Conservation (phyloP, 2,113 vertebrate species). For the Paraplagusia blochii region DNA sequence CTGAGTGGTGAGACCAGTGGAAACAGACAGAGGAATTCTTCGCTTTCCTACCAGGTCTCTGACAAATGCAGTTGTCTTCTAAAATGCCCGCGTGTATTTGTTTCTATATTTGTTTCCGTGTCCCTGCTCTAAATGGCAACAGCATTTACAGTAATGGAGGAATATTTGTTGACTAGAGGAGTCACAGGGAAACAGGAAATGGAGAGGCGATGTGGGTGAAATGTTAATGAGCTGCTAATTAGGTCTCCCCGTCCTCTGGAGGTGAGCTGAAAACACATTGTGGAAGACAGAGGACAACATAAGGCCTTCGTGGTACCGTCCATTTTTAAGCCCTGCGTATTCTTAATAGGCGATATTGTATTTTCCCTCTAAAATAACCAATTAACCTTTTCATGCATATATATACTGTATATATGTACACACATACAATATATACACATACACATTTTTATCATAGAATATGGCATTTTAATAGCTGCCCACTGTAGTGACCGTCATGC, state of each 20-base stretch:
- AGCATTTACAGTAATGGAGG: constrained; percentile 2
- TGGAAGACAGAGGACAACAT: not conserved
- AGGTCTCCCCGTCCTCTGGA: not conserved
- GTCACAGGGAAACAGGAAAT: constrained; percentile 3
- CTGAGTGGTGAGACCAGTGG: constrained; percentile 23
- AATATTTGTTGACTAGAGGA: constrained; percentile 6
- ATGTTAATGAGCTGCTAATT: constrained; percentile 9
- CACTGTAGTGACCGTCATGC: too few species aligned
- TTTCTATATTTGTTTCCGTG: not conserved
- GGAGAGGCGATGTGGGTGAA: not conserved
- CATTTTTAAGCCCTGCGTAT: not conserved
- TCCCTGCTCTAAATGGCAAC: not conserved
- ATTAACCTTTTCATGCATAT: too few species aligned
- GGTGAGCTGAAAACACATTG: not conserved
- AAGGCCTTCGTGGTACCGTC: not conserved
- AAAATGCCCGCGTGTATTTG: not conserved
- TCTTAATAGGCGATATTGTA: too few species aligned
- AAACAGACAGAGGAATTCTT: constrained; percentile 26
- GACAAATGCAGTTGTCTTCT: not conserved
- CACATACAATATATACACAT: too few species aligned
- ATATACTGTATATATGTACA: too few species aligned
- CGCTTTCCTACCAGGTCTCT: too few species aligned
- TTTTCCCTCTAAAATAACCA: too few species aligned
- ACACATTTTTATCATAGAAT: too few species aligned
- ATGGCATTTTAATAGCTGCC: too few species aligned